Evolutionary conservation across 2,113 vertebrate species (phyloP).

Genomic region (Micronycteris hirsuta): DNA sequence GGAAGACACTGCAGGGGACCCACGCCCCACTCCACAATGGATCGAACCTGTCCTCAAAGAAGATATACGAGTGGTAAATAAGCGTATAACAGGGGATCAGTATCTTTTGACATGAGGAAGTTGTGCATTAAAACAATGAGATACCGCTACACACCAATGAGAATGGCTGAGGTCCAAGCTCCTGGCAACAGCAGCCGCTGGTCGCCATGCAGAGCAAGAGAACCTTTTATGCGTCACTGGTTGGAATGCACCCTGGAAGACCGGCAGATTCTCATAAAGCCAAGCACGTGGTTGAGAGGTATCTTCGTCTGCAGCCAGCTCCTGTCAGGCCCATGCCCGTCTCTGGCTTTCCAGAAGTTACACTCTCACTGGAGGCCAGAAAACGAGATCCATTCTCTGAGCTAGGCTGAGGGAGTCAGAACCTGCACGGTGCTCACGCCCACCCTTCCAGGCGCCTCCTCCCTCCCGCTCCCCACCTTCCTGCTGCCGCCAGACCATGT

Average conservation of each 20-base stretch:
- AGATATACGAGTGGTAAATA: background rate
- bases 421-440: fast-evolving
- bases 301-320: background rate
- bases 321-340: background rate
- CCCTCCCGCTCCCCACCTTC: no score
- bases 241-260: background rate
- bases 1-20: background rate
- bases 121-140: background rate
- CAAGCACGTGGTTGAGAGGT: background rate
- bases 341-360: background rate
- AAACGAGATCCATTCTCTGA: background rate
- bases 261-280: background rate
- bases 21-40: background rate
- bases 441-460: background rate
- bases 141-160: background rate
- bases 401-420: background rate
- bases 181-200: background rate
- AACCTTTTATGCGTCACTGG: background rate
- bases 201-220: background rate
- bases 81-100: background rate
- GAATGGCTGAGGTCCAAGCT: background rate
- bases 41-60: background rate
- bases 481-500: no score
- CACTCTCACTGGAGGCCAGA: background rate
- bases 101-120: background rate